Percentiles rank a stretch among this genome's conserved stretches.
phyloP scores from a whole-genome alignment of 2,113 vertebrate genomes.

The Hymenochirus boettgeri region DNA sequence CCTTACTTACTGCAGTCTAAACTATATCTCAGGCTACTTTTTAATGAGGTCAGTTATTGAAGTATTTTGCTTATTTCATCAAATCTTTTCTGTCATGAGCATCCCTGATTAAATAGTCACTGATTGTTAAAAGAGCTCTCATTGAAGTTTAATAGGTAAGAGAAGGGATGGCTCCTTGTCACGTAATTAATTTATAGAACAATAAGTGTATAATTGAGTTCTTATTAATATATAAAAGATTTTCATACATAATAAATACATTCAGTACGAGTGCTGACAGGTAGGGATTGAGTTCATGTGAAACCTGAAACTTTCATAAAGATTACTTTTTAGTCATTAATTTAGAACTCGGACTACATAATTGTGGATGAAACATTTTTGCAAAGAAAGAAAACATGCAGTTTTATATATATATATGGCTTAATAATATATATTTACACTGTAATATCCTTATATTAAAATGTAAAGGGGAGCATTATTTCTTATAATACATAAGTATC shows the following conservation, averaged over 20 bases:
- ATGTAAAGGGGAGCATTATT: too few relatives aligned
- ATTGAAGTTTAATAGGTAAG: constrained; percentile 62
- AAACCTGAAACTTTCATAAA: constrained; percentile 6
- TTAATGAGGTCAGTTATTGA: constrained; percentile 27
- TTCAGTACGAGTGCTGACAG: constrained; percentile 13
- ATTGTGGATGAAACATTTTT: neutral
- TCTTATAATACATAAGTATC: too few relatives aligned
- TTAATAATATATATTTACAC: too few relatives aligned
- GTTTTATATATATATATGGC: too few relatives aligned
- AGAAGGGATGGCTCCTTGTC: constrained; percentile 57
- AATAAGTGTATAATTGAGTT: constrained; percentile 64
- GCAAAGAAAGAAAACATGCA: too few relatives aligned
- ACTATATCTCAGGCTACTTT: constrained; percentile 30
- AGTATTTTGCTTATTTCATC: constrained; percentile 32
- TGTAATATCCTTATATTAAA: too few relatives aligned
- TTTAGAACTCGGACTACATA: neutral
- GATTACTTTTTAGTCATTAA: neutral
- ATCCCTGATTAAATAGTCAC: constrained; percentile 53
- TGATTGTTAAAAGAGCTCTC: constrained; percentile 60
- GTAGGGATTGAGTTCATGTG: constrained; percentile 6
- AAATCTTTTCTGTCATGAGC: constrained; percentile 37
- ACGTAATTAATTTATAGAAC: constrained; percentile 64
- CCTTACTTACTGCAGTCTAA: too few relatives aligned
- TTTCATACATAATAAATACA: constrained; percentile 44
- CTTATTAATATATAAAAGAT: constrained; percentile 60